Evolutionary conservation across 2,888 invertebrate genomes (phyloP).

Genomic region (Mesochorus sp.): DNA sequence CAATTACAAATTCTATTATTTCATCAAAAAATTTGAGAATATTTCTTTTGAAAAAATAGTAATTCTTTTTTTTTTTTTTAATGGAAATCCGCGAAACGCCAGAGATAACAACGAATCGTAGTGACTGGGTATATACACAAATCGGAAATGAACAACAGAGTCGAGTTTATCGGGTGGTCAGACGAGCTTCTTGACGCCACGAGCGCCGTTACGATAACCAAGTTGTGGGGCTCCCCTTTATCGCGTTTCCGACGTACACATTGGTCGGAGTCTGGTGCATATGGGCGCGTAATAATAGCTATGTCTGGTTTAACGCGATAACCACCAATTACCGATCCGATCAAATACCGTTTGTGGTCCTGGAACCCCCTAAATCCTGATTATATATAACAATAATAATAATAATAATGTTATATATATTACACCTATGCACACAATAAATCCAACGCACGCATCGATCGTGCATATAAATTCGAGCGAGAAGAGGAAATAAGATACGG

Average conservation of each 20-base stretch:
- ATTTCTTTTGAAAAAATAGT: too few relatives aligned
- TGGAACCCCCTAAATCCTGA: constrained; percentile 24
- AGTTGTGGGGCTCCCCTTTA: too few relatives aligned
- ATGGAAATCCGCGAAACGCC: too few relatives aligned
- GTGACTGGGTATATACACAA: neutral
- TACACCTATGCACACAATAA: too few relatives aligned
- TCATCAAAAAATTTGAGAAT: too few relatives aligned
- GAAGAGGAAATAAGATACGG: constrained; percentile 38
- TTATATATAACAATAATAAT: too few relatives aligned
- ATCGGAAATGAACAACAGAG: neutral
- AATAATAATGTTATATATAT: neutral
- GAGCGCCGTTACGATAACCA: neutral
- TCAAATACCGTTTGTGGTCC: constrained; percentile 1
- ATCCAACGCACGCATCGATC: neutral
- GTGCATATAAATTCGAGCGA: neutral
- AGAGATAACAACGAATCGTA: too few relatives aligned
- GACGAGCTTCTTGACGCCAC: neutral
- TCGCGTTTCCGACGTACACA: neutral
- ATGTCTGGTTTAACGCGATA: constrained; percentile 38
- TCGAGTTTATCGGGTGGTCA: neutral
- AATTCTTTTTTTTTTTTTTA: too few relatives aligned
- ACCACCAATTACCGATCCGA: constrained; percentile 38
- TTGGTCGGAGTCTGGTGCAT: neutral
- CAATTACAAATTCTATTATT: too few relatives aligned
- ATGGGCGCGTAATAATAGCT: neutral